Evolutionary conservation across 30 jellyfish, hydroid and myxozoan genomes (phyloP).

Genomic region (Nemopilema nomurai): DNA sequence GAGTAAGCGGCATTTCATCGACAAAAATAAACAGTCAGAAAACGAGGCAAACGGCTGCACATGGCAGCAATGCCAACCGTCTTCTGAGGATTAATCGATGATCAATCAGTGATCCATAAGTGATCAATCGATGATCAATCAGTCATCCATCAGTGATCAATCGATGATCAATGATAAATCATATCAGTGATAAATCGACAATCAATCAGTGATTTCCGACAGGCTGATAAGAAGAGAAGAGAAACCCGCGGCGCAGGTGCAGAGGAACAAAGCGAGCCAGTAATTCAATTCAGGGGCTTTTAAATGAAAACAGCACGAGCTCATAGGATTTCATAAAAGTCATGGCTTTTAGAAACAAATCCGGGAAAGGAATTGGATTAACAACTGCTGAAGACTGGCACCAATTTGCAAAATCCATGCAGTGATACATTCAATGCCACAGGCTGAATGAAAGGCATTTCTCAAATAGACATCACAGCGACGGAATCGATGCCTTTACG

Average conservation of each 20-base stretch:
- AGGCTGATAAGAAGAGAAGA: not conserved
- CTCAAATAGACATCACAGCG: not conserved
- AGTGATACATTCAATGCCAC: not conserved
- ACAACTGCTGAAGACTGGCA: not conserved
- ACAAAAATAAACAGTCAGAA: no score
- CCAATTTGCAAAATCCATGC: not conserved
- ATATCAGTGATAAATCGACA: not conserved
- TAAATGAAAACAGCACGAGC: not conserved
- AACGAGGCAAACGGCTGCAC: no score
- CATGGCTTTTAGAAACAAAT: not conserved
- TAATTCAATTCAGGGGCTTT: not conserved
- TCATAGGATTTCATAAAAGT: not conserved
- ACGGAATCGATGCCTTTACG: not conserved
- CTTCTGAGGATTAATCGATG: no score
- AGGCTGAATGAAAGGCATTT: not conserved
- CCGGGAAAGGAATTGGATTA: not conserved
- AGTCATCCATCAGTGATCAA: no score
- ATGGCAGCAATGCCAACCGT: no score
- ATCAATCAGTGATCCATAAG: no score
- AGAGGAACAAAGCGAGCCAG: not conserved
- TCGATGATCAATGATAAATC: no score
- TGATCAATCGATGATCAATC: no score
- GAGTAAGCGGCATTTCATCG: no score
- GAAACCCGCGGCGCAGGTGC: not conserved
- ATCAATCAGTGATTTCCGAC: not conserved